Evolutionary conservation across 2,113 vertebrate genomes (phyloP), one percentile per base, ranked within the genome.

Genomic region (Brienomyrus brachyistius): DNA sequence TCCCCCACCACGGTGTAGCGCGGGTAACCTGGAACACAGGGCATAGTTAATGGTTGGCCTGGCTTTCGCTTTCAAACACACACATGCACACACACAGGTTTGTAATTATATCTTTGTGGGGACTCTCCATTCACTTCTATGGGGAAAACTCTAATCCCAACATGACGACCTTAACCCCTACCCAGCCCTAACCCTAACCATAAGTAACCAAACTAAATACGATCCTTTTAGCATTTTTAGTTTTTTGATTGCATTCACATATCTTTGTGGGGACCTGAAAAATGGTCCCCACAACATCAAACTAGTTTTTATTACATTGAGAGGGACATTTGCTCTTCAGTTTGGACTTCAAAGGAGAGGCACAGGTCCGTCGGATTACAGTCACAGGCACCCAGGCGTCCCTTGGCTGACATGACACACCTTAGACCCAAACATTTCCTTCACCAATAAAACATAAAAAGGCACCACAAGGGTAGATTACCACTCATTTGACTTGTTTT

Each of bases 1-100:
- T 98, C 97, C 15, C 97, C 97, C 62, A 98, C 95, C 0, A 98
- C 97, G 90, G 97, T 95, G 50, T 98, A 98, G 47, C 97, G 97
- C 0, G 97, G 97, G 10, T 98, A 98, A 70, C 97, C 97, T 98
- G 95, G 6, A 89, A 48, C n/a, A 90, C 66, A 91, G 23, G 1
- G 40, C 7, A 5, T 15, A 9, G 4, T 43, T 80, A 19, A 21
- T 10, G n/a, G 62, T 43, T 43, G 35, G 31, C 82, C 17, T 84
- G n/a, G 23, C 23, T 54, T 54, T 54, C 52, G 19, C 21, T 23
- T 21, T 59, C 56, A 59, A 56, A 59, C 56, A 59, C 54, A 23
- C 56, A 59, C 56, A 56, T 19, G 23, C 56, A 59, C 56, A 62
- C 23, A 59, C 21, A 56, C 54, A 54, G 52, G 52, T 54, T 21